Evolutionary conservation across 64 coral and sea anemone genomes (phyloP).

Genomic region (Porites lutea): DNA sequence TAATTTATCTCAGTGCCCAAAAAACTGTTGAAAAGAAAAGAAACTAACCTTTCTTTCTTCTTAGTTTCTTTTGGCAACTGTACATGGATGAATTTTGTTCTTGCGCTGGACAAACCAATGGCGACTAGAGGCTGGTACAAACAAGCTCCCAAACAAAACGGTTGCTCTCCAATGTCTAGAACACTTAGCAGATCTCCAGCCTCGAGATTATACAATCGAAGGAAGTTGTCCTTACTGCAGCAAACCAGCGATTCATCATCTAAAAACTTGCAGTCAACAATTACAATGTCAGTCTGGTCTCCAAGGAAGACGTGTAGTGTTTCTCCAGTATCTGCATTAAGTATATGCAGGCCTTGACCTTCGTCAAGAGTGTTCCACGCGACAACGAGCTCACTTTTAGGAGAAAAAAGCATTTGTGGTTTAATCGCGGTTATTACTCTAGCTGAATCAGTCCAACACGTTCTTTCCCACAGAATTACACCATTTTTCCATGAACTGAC

Average conservation of each 20-base stretch:
- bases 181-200: not conserved
- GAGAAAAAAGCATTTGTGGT: too few relatives aligned
- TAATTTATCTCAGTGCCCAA: too few relatives aligned
- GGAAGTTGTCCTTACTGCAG: not conserved
- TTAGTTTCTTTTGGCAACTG: not conserved
- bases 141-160: not conserved
- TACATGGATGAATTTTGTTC: not conserved
- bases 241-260: not conserved
- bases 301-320: not conserved
- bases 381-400: too few relatives aligned
- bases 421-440: too few relatives aligned
- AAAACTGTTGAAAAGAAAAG: too few relatives aligned
- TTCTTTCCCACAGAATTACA: too few relatives aligned
- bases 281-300: not conserved
- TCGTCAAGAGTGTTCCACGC: too few relatives aligned
- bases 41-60: not conserved
- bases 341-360: not conserved
- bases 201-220: not conserved
- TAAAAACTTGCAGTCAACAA: constrained; percentile 8
- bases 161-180: not conserved
- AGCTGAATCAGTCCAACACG: too few relatives aligned
- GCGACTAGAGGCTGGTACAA: not conserved
- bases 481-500: too few relatives aligned
- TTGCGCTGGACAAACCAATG: not conserved
- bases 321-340: not conserved